Evolutionary conservation across 2,113 vertebrate species (phyloP).

Genomic region (Seriola rivoliana): DNA sequence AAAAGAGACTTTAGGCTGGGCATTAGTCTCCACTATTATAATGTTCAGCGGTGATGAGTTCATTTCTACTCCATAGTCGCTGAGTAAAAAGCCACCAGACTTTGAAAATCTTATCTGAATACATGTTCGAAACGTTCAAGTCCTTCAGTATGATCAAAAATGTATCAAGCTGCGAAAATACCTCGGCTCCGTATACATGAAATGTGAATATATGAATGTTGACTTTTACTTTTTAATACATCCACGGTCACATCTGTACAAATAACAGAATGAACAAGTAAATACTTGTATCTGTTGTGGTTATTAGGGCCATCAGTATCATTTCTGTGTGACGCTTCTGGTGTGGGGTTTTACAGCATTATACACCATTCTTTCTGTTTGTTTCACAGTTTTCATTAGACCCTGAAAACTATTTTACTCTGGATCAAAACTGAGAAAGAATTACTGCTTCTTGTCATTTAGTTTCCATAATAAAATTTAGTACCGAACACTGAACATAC

Average conservation of each 20-base stretch:
- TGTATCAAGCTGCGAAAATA: too few relatives aligned
- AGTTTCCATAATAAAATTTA: too few relatives aligned
- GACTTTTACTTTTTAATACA: neutral
- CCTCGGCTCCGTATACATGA: too few relatives aligned
- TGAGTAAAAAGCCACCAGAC: constrained; percentile 14
- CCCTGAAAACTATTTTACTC: too few relatives aligned
- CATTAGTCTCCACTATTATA: constrained; percentile 51
- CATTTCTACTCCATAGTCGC: constrained; percentile 36
- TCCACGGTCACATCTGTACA: neutral
- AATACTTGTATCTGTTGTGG: neutral
- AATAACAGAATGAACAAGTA: neutral
- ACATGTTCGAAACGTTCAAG: neutral
- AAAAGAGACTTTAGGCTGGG: constrained; percentile 38
- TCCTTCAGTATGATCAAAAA: neutral
- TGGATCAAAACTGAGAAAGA: too few relatives aligned
- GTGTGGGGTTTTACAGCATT: too few relatives aligned
- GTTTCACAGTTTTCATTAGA: too few relatives aligned
- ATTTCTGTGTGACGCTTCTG: neutral
- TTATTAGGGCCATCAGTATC: neutral
- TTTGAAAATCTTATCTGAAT: constrained; percentile 20
- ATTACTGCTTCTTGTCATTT: too few relatives aligned
- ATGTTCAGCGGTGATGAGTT: constrained; percentile 56
- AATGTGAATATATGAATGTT: too few relatives aligned
- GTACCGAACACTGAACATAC: too few relatives aligned
- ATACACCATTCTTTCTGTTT: too few relatives aligned